Evolutionary conservation across 2,888 invertebrate species (phyloP).

Genomic region (Tetragonisca angustula): DNA sequence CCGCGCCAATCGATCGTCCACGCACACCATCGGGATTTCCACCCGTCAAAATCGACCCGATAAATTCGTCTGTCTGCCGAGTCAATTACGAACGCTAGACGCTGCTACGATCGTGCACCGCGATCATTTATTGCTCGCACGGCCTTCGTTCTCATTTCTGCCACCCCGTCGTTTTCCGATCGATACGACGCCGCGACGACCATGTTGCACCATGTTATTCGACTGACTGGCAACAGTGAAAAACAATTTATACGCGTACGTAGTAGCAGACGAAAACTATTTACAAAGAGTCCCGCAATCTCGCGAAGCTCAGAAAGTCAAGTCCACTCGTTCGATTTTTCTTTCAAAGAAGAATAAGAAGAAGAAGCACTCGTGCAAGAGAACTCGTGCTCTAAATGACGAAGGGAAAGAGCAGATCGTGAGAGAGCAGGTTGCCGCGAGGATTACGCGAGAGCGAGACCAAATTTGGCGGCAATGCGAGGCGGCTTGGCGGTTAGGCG

Average conservation of each 20-base stretch:
- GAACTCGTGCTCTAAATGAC: not conserved
- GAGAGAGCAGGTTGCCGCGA: constrained; percentile 55
- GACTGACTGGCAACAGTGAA: too few species aligned
- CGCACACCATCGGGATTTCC: constrained; percentile 37
- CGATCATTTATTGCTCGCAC: constrained; percentile 41
- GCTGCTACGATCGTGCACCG: constrained; percentile 21
- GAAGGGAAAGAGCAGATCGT: not conserved
- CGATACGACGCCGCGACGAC: not conserved
- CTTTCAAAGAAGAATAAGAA: too few species aligned
- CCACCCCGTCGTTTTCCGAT: constrained; percentile 7
- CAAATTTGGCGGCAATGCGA: constrained; percentile 76
- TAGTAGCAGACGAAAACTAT: too few species aligned
- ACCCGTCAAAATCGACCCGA: constrained; percentile 63
- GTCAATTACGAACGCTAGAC: constrained; percentile 63
- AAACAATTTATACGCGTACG: too few species aligned
- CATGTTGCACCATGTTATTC: too few species aligned
- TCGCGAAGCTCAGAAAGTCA: too few species aligned
- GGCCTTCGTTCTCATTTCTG: constrained; percentile 19
- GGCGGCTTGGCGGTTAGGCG: constrained; percentile 61
- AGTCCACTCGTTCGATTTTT: too few species aligned
- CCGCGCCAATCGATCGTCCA: constrained; percentile 51
- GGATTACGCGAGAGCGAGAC: constrained; percentile 68
- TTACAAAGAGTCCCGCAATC: too few species aligned
- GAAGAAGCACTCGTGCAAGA: not conserved
- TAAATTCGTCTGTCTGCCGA: constrained; percentile 68